Evolutionary conservation across 2,113 vertebrate species (phyloP).

Genomic region (Cephalopholis sonnerati): DNA sequence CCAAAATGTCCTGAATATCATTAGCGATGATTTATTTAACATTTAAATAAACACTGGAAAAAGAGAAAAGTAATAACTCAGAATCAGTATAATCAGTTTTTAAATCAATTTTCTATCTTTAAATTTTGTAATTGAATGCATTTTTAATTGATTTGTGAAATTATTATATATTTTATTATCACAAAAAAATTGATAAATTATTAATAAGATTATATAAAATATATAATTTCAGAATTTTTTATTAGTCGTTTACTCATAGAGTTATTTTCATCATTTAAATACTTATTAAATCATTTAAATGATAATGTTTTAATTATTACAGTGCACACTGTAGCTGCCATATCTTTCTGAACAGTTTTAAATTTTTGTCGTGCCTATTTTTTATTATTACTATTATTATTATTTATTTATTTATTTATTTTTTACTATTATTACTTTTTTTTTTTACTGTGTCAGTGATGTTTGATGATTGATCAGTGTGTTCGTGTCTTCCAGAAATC

Average conservation of each 20-base stretch:
- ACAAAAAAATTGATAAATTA: not conserved
- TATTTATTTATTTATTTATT: too few relatives aligned
- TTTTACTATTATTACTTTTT: not conserved
- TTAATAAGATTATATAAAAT: not conserved
- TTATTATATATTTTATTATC: too few relatives aligned
- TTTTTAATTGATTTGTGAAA: not conserved
- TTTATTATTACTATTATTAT: too few relatives aligned
- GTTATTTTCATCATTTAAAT: not conserved
- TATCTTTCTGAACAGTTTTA: not conserved
- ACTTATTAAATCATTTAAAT: not conserved
- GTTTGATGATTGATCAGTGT: not conserved
- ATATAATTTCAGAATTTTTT: not conserved
- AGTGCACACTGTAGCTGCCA: not conserved
- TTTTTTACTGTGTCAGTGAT: not conserved
- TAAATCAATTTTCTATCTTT: not conserved
- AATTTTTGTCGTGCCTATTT: not conserved
- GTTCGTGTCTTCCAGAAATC: slow-evolving; percentile 44
- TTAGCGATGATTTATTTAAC: not conserved
- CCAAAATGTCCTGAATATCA: too few relatives aligned
- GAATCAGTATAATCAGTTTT: not conserved
- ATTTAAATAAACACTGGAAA: not conserved
- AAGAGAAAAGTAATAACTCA: not conserved
- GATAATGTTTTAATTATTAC: not conserved
- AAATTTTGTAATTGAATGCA: not conserved
- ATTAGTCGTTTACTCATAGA: not conserved